Conservation (phyloP, 2,797 vertebrate genomes). For the Rhodeus uyekii region DNA sequence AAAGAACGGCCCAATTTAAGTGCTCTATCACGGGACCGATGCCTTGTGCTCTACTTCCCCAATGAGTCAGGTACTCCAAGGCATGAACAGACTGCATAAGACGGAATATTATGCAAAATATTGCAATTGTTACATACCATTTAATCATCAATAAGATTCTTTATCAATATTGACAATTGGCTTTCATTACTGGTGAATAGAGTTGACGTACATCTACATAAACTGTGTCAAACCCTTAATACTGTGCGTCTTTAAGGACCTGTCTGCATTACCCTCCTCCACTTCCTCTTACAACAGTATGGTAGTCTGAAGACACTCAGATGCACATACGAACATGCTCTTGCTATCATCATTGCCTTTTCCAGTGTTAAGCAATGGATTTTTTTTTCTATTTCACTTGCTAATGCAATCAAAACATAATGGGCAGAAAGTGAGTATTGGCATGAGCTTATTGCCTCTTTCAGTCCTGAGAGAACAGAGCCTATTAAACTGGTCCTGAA, state of each 20-base stretch:
- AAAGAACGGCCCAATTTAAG: slow-evolving; percentile 51
- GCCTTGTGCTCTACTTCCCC: slow-evolving; percentile 27
- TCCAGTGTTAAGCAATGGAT: not conserved
- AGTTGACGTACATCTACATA: not conserved
- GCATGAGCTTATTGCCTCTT: slow-evolving; percentile 44
- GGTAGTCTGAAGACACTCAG: not conserved
- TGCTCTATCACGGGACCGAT: slow-evolving; percentile 35
- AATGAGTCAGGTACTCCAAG: slow-evolving; percentile 18
- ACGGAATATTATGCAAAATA: slow-evolving; percentile 47
- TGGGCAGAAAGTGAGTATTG: slow-evolving; percentile 58
- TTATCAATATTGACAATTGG: slow-evolving; percentile 5
- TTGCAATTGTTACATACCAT: slow-evolving; percentile 56
- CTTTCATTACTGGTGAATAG: not conserved
- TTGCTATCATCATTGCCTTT: not conserved
- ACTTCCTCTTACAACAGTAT: not conserved
- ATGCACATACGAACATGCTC: not conserved
- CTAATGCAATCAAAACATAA: slow-evolving; percentile 70
- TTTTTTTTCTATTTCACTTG: slow-evolving; percentile 59
- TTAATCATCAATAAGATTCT: not conserved
- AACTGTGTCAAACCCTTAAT: not conserved
- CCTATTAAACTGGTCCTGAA: slow-evolving; percentile 34
- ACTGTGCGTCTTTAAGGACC: not conserved
- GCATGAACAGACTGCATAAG: slow-evolving; percentile 33
- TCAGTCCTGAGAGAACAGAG: slow-evolving; percentile 33
- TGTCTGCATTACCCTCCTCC: not conserved